Evolutionary conservation across 2,113 vertebrate genomes (phyloP).

Genomic region (Cyprinodon brontotheroides): DNA sequence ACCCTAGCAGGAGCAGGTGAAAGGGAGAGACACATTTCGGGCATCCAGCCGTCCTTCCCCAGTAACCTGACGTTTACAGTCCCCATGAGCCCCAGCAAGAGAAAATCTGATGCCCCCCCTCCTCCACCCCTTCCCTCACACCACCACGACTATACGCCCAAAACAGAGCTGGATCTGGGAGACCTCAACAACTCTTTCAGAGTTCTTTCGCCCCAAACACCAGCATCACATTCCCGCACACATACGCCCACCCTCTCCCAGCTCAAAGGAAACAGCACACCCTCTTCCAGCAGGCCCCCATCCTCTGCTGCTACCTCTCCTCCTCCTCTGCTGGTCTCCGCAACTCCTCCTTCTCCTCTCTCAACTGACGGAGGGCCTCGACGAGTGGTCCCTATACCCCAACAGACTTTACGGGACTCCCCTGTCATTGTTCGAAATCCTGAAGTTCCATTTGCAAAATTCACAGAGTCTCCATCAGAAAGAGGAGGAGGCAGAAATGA

Average conservation of each 20-base stretch:
- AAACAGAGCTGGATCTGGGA: constrained; percentile 74
- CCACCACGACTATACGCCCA: constrained; percentile 77
- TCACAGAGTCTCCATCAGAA: constrained; percentile 81
- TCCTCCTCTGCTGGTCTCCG: constrained; percentile 80
- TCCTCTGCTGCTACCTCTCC: constrained; percentile 74
- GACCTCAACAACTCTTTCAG: constrained; percentile 78
- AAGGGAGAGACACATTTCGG: constrained; percentile 83
- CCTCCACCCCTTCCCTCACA: constrained; percentile 69
- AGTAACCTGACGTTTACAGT: constrained; percentile 91
- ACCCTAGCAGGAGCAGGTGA: constrained; percentile 72
- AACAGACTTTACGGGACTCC: constrained; percentile 84
- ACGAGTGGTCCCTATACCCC: constrained; percentile 81
- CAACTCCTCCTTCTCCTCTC: constrained; percentile 80
- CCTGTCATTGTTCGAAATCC: constrained; percentile 92
- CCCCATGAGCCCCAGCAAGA: constrained; percentile 89
- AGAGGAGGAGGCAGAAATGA: constrained; percentile 55
- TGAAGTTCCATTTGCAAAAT: constrained; percentile 88
- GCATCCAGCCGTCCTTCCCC: constrained; percentile 85
- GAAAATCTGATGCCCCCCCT: constrained; percentile 80
- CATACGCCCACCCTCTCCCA: constrained; percentile 76
- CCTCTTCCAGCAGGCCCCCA: constrained; percentile 65
- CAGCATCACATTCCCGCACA: constrained; percentile 78
- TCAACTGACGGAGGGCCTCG: constrained; percentile 83
- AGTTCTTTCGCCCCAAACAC: constrained; percentile 82
- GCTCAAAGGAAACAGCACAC: constrained; percentile 67